Evolutionary conservation across 2,888 invertebrate species (phyloP), one percentile per base, ranked within the genome.

Genomic region (Unio pictorum): DNA sequence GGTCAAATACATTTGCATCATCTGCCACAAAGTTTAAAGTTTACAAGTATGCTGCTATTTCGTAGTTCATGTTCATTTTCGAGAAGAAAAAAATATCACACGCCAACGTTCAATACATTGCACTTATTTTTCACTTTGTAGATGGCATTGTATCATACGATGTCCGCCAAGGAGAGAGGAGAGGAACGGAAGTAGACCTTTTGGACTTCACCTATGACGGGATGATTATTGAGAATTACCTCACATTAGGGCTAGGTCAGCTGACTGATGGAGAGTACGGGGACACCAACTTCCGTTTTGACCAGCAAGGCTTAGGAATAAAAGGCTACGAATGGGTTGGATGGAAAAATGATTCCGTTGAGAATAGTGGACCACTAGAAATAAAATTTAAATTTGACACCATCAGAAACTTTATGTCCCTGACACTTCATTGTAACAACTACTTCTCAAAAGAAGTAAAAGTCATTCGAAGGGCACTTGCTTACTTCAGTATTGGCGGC

Each of bases 161-260:
- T 64, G 95, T 96, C 94, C 95, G 95, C n/a, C 95, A 95, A 89
- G 96, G 96, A 23, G 95, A 95, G 91, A 93, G 94, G 85, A 92
- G 95, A 54, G 95, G 94, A 78, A 93, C 93, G 80, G 94, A 93
- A 64, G 93, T 95, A 90, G 95, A 95, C 87, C 93, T 97, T 81
- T 94, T 94, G 78, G 97, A 97, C 90, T 93, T 93, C 76, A 93
- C 94, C 30, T 97, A 96, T 91, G 97, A 97, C 90, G 96, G 96
- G 0, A 92, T 80, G 60, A 75, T 94, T 84, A 95, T 86, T 55
- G 81, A 87, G 20, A 82, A 82, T n/a, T 82, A 81, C 64, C 91
- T 96, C 55, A 92, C 93, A 59, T 93, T 94, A 18, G 96, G 96
- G 0, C 91, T 97, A 55, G 97, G 97, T 3, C 95, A 95, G 88